A percentile compares a stretch with the other conserved stretches of the same genome.
phyloP scores from a whole-genome alignment of 64 coral and sea anemone genomes.

The Porites australiensis region DNA sequence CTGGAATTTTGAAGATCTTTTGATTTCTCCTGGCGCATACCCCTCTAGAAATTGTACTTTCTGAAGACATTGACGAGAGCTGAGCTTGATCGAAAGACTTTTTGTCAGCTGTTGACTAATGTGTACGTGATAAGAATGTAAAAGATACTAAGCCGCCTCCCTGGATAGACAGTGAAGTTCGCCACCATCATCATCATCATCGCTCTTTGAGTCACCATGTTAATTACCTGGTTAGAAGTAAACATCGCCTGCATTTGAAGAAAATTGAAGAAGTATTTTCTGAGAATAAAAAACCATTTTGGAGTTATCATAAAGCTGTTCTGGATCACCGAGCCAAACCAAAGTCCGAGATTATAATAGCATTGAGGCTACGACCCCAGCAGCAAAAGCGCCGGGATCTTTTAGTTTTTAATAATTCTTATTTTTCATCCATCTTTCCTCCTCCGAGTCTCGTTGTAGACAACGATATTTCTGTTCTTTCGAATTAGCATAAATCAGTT shows the following conservation, averaged over 20 bases:
- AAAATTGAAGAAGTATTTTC: conserved; percentile 32
- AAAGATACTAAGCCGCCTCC: conserved; percentile 37
- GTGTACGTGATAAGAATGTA: conserved; percentile 13
- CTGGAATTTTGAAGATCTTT: conserved; percentile 39
- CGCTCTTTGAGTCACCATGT: conserved; percentile 10
- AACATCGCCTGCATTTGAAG: conserved; percentile 13
- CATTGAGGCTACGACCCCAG: conserved; percentile 16
- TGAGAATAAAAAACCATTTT: conserved; percentile 67
- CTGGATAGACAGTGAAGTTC: conserved; percentile 29
- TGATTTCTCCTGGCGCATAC: not conserved
- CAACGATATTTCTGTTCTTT: too few relatives aligned
- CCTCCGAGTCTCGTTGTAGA: conserved; percentile 10
- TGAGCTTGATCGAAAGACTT: conserved; percentile 57
- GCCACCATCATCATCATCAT: not conserved
- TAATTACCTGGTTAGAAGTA: conserved; percentile 5
- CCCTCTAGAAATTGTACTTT: conserved; percentile 7
- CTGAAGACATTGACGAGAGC: conserved; percentile 27
- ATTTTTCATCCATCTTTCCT: conserved; percentile 53
- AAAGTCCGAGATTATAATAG: conserved; percentile 29
- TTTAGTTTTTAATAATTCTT: not conserved
- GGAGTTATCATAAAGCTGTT: conserved; percentile 35
- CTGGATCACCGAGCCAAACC: not conserved
- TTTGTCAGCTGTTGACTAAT: conserved; percentile 22
- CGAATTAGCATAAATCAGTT: too few relatives aligned
- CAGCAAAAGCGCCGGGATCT: conserved; percentile 51